Base-by-base conservation (phyloP, 2,888 invertebrate species). In the Synanthedon formicaeformis region DNA sequence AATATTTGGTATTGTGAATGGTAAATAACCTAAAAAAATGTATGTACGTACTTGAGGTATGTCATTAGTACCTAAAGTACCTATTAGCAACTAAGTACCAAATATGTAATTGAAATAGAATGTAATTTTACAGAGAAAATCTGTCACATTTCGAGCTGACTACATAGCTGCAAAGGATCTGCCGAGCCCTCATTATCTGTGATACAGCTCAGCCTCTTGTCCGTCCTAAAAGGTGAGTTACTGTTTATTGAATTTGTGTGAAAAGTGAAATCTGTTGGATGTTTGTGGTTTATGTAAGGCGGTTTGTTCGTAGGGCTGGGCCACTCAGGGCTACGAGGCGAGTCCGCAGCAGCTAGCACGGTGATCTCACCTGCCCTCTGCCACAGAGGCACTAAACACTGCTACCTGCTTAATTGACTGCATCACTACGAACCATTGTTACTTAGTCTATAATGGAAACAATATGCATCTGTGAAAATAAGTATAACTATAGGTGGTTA, bases 381-480 rank as follows among this genome's bases (percentile, higher is more conserved):
- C 74, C 75, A 79, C 71, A 81, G 85, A 82, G 84, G 85, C 81
- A 80, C 73, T 78, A 76, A 81, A 82, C 83, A 81, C 82, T 81
- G 85, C 84, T 87, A 89, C 88, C 90, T 90, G 90, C 90, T 90
- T 89, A 88, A 89, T 89, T 90, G 86, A 85, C 86, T 86, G 86
- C 86, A 85, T 86, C 86, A 86, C 87, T 82, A 86, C 81, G 81
- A 86, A 88, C 88, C 86, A 88, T 88, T 90, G 90, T 90, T 88
- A 88, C 89, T 88, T 87, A 87, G 87, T 86, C 81, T 84, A 75
- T 88, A 88, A 88, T 85, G 78, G 82, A 87, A 88, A 88, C 88
- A 89, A 89, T 89, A 90, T 91, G 91, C 90, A 90, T 90, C 91
- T 91, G 91, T 91, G 91, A 91, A 91, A 82, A 80, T 84, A 86